Evolutionary conservation across 2,888 invertebrate species (phyloP).

Genomic region (Oscheius sp.): DNA sequence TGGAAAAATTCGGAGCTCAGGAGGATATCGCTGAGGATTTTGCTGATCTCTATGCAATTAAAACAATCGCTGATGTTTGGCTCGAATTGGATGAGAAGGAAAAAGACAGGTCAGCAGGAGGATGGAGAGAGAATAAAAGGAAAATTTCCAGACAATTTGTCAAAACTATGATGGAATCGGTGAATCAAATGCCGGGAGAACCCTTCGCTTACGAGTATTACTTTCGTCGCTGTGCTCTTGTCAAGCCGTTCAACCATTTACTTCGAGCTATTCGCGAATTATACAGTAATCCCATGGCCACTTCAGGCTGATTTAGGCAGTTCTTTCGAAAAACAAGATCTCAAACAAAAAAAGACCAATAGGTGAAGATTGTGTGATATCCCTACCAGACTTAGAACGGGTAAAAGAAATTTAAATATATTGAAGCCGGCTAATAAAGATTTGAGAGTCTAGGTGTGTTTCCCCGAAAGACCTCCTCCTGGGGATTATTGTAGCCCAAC

Average conservation of each 20-base stretch:
- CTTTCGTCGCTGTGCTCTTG: constrained; percentile 43
- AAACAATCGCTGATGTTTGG: constrained; percentile 49
- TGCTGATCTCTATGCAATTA: constrained; percentile 32
- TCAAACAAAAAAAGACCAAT: background rate
- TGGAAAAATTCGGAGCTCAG: constrained; percentile 41
- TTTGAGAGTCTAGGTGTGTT: too few species aligned
- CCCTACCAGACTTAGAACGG: background rate
- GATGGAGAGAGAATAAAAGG: background rate
- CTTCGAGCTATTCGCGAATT: constrained; percentile 43
- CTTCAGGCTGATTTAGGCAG: background rate
- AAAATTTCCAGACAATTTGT: constrained; percentile 40
- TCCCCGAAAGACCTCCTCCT: too few species aligned
- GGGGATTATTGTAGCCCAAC: too few species aligned
- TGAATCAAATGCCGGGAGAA: constrained; percentile 40
- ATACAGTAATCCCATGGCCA: constrained; percentile 24
- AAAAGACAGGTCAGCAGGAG: constrained; percentile 27
- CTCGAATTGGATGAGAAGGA: constrained; percentile 40
- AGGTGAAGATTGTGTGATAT: constrained; percentile 11
- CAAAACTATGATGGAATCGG: constrained; percentile 51
- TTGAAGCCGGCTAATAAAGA: too few species aligned
- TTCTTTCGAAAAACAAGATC: background rate
- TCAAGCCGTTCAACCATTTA: constrained; percentile 47
- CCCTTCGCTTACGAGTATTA: constrained; percentile 52
- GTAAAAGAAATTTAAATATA: too few species aligned
- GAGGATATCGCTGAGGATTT: constrained; percentile 30